phyloP scores from a whole-genome alignment of 2,797 vertebrate genomes.

The Myiotriccus ornatus region DNA sequence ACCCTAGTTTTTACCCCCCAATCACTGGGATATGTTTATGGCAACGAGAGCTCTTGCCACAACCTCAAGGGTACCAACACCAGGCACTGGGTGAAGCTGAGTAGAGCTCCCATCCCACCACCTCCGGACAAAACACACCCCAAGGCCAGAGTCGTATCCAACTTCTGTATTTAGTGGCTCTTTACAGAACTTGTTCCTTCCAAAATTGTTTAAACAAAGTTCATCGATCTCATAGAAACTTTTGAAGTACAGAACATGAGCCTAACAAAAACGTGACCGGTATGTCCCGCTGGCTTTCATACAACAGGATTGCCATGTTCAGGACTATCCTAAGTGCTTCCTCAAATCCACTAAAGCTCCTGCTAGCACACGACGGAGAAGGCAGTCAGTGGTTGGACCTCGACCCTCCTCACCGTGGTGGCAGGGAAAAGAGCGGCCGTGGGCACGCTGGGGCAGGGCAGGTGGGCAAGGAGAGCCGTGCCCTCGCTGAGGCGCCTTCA shows the following conservation, averaged over 20 bases:
- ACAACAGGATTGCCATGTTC: conserved; percentile 62
- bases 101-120: neutral
- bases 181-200: conserved; percentile 76
- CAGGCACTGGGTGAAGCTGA: accelerated
- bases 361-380: neutral
- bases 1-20: neutral
- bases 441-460: neutral
- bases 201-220: conserved; percentile 79
- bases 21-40: accelerated
- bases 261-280: conserved; percentile 62
- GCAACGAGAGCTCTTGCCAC: neutral
- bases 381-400: neutral
- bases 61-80: neutral
- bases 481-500: neutral
- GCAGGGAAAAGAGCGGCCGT: neutral
- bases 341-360: conserved; percentile 61
- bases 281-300: conserved; percentile 52
- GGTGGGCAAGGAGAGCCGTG: neutral
- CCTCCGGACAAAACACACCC: conserved; percentile 33
- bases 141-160: conserved; percentile 71
- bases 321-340: conserved; percentile 70
- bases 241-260: conserved; percentile 69
- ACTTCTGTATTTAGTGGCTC: conserved; percentile 79
- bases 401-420: neutral
- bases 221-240: conserved; percentile 79